Evolutionary conservation across 2,888 invertebrate species (phyloP), one percentile per base, ranked within the genome.

Genomic region (Lepeophtheirus nordmannii): DNA sequence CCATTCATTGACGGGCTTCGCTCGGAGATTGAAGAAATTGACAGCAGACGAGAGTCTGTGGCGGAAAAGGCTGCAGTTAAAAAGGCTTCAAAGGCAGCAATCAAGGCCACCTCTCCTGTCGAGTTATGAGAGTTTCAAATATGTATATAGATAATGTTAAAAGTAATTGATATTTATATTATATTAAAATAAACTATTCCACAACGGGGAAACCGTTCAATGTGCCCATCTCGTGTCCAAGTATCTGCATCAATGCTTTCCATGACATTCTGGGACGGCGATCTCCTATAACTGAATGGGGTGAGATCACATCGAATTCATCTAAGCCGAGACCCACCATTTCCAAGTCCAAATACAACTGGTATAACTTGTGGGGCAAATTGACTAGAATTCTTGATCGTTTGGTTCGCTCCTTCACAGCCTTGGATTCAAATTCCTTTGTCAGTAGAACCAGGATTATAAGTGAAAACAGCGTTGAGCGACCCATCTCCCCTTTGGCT

Each of bases 1-100:
- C 83, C 82, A 71, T 85, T 88, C 73, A 78, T 93, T 2, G 72
- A 84, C 2, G 82, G 84, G 1, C 79, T 92, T 2, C 85, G 88
- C 74, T 78, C 82, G 56, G 83, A 89, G 74, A 77, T 93, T 12
- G 82, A 84, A 56, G 83, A 59, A 30, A 22, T 58, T 11, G 60
- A 66, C 20, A 41, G 76, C 59, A 78, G 78, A 72, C 73, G 76
- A 68, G 75, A 22, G n/a, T 5, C 7, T 61, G 61, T 12, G 1
- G 37, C n/a, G 76, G 59, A 73, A 74, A 67, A 71, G 80, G 57
- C 68, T 75, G 59, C 74, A 74, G 68, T 80, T 80, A 69, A 74
- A 76, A 68, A 71, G 71, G 59, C 70, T 73, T 5, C 73, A 74
- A 59, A 74, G 76, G 30, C 77, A 76, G 56, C 79, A 78, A 0